A percentile compares a stretch with the other conserved stretches of the same genome.
Evolutionary conservation across 1,140 invertebrate genomes (phyloP).

Genomic region (Liolophura sinensis): DNA sequence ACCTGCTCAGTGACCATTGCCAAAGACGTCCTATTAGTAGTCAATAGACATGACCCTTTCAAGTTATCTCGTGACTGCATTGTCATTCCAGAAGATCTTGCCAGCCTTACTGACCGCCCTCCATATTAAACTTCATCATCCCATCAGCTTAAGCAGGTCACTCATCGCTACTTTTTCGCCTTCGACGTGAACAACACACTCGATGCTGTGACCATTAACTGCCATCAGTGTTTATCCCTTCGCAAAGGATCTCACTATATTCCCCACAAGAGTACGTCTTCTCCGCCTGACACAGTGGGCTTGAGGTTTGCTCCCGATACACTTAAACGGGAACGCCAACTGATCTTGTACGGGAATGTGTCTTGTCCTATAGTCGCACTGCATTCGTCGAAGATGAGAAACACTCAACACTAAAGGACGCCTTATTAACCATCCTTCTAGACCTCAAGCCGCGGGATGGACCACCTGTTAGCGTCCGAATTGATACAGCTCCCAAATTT

Average conservation of each 20-base stretch:
- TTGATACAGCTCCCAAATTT: slow-evolving; percentile 26
- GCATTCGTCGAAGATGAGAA: too few relatives aligned
- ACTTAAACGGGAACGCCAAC: slow-evolving; percentile 8
- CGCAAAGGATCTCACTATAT: slow-evolving; percentile 6
- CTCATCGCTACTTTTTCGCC: slow-evolving; percentile 6
- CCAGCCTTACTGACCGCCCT: slow-evolving; percentile 16
- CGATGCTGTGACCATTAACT: too few relatives aligned
- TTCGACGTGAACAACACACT: too few relatives aligned
- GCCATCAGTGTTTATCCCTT: background rate
- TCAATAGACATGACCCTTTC: slow-evolving; percentile 6
- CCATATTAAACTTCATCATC: slow-evolving; percentile 19
- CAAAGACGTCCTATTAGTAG: slow-evolving; percentile 16
- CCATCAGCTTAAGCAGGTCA: slow-evolving; percentile 16
- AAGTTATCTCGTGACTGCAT: slow-evolving; percentile 6
- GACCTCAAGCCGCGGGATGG: slow-evolving; percentile 18
- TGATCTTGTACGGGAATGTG: slow-evolving; percentile 12
- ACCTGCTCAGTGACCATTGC: slow-evolving; percentile 10
- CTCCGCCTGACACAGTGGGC: slow-evolving; percentile 18
- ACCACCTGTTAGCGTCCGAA: slow-evolving; percentile 15
- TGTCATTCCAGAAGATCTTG: slow-evolving; percentile 10
- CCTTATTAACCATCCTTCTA: background rate
- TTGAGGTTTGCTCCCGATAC: slow-evolving; percentile 23
- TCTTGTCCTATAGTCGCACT: slow-evolving; percentile 12
- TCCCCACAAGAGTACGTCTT: slow-evolving; percentile 6
- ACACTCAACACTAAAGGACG: slow-evolving; percentile 5